These are phyloP conservation scores for Polydrusus tereticollis DNA, from an alignment of 2,888 invertebrate species.

Conservation along the genomic window DNA sequence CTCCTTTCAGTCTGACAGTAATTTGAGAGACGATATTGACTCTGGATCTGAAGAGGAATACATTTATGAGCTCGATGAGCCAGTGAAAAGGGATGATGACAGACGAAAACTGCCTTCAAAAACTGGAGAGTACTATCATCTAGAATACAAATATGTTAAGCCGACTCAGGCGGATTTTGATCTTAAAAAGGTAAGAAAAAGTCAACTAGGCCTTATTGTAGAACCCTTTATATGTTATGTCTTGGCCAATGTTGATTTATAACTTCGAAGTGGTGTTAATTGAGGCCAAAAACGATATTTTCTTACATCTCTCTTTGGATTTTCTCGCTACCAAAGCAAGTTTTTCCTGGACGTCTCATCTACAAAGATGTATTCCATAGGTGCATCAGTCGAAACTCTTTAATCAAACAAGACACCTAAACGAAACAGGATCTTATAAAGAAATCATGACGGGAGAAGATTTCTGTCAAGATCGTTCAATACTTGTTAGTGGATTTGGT, in stretches of 20 bases:
- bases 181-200: constrained; percentile 38
- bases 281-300: too few relatives aligned
- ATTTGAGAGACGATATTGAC: too few relatives aligned
- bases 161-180: constrained; percentile 40
- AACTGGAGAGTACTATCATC: constrained; percentile 34
- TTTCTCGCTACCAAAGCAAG: too few relatives aligned
- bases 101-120: constrained; percentile 1
- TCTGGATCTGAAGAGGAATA: background rate
- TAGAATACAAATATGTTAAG: constrained; percentile 36
- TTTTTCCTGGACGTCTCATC: too few relatives aligned
- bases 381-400: constrained; percentile 33
- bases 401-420: constrained; percentile 15
- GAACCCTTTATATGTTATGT: too few relatives aligned
- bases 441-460: background rate
- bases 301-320: too few relatives aligned
- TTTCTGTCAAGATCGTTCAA: constrained; percentile 47
- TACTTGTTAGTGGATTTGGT: constrained; percentile 60
- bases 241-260: background rate
- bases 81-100: too few relatives aligned
- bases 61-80: background rate
- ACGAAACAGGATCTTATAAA: background rate
- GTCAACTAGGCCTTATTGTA: too few relatives aligned
- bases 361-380: constrained; percentile 6
- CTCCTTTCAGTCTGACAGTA: too few relatives aligned
- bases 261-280: too few relatives aligned